Base-by-base conservation (phyloP, 2,113 vertebrate genomes). In the Genyomyrus donnyi region DNA sequence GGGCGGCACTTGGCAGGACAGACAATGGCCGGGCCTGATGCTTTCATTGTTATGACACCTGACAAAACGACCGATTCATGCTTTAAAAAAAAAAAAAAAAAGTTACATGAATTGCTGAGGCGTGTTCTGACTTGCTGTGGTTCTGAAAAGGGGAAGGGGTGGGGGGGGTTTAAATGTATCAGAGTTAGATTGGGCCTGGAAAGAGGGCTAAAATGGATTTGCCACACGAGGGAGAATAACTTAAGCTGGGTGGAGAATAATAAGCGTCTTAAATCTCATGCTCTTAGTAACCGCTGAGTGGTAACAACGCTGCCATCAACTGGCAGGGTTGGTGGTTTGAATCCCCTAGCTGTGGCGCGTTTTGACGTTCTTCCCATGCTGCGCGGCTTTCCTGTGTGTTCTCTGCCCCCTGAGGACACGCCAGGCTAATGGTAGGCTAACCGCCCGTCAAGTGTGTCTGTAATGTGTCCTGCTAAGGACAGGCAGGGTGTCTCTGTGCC, bases 1-100 rank as follows among this genome's bases (percentile, higher is more conserved):
- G 90, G 83, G 90, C 66, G 88, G 70, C 56, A 88, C 19, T 46
- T 58, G 89, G 62, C 85, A 90, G 62, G 46, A n/a, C 42, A 21
- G 13, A 90, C 66, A 88, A 90, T 46, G 35, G n/a, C 48, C 9
- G 13, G 42, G 70, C 45, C 53, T 42, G 31, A 77, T 15, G 35
- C 62, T 88, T 56, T 7, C 31, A 52, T 31, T 53, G 48, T 87
- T 31, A 15, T 50, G 45, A 85, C 83, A 85, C 83, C 83, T 85
- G 83, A 46, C 83, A 24, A 85, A 45, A 83, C 31, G 19, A 27
- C 62, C 62, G 62, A 70, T 70, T 70, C 62, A 13, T 31, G 62
- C n/a, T 70, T 70, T 4, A 13, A 48, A 85, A 24, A 85, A 45
- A 83, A 35, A 83, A 84, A 10, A 45, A 27, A 85, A 11, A 86